Conservation (phyloP, 2,113 vertebrate species). For the Protobothrops flavoviridis region DNA sequence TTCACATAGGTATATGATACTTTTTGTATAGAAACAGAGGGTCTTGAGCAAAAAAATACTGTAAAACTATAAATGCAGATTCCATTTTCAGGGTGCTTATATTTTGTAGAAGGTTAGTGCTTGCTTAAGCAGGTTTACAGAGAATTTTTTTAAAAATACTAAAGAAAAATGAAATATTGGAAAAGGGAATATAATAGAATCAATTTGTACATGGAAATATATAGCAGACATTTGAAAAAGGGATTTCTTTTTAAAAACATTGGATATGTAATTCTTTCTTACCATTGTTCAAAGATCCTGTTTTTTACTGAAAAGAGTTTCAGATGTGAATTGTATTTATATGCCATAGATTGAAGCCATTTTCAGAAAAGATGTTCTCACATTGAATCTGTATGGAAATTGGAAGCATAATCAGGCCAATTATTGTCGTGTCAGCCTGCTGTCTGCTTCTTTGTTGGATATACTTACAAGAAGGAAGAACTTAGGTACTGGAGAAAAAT, state of each 20-base stretch:
- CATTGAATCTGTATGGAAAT: not conserved
- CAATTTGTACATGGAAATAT: not conserved
- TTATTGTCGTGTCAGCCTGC: not conserved
- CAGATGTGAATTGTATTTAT: not conserved
- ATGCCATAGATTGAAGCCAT: not conserved
- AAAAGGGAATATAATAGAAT: not conserved
- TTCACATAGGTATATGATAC: not conserved
- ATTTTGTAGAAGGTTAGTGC: not conserved
- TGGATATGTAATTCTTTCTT: not conserved
- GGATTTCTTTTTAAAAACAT: not conserved
- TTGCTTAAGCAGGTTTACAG: fast-evolving
- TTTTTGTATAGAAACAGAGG: not conserved
- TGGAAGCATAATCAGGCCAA: not conserved
- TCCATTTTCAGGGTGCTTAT: constrained; percentile 24
- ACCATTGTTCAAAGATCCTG: not conserved
- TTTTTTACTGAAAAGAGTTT: not conserved
- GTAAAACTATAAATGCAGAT: not conserved
- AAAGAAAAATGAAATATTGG: not conserved
- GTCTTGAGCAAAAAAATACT: no score
- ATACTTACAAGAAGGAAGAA: not conserved
- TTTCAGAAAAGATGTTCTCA: not conserved
- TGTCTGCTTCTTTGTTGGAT: not conserved
- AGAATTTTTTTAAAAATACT: not conserved
- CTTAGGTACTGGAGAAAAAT: not conserved
- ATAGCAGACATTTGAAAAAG: not conserved